A percentile compares a stretch with the other conserved stretches of the same genome.
phyloP scores from a whole-genome alignment of 2,113 vertebrate genomes.

The Notothenia rossii region DNA sequence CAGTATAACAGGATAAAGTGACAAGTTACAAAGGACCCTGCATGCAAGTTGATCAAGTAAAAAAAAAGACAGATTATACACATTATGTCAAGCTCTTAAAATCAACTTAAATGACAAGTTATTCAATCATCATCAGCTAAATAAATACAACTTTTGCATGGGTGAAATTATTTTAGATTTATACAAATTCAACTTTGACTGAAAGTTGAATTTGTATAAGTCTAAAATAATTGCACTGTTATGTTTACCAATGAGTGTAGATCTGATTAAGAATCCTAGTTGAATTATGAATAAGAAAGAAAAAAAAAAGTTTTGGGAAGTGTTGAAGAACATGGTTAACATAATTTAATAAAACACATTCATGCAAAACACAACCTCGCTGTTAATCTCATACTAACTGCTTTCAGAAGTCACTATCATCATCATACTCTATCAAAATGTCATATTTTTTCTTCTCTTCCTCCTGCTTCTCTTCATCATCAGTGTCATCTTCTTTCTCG shows the following conservation, averaged over 20 bases:
- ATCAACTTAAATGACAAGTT: not conserved
- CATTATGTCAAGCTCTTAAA: not conserved
- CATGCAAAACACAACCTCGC: not conserved
- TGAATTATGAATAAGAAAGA: too few species aligned
- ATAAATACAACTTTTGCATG: not conserved
- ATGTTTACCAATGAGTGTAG: not conserved
- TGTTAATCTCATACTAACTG: not conserved
- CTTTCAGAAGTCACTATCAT: slow-evolving; percentile 60
- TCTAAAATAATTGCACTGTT: too few species aligned
- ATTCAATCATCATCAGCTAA: not conserved
- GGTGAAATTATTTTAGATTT: too few species aligned
- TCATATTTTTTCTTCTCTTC: slow-evolving; percentile 33
- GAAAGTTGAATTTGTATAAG: not conserved
- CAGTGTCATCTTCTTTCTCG: slow-evolving; percentile 15
- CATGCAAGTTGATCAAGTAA: too few species aligned
- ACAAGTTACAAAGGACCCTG: too few species aligned
- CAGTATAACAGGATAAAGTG: too few species aligned
- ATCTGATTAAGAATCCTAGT: not conserved
- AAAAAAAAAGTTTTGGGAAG: not conserved
- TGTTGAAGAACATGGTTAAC: not conserved
- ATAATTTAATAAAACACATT: not conserved
- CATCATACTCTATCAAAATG: slow-evolving; percentile 54
- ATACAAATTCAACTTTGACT: not conserved
- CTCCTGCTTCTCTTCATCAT: slow-evolving; percentile 17
- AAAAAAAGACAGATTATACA: too few species aligned